phyloP scores from a whole-genome alignment of 2,113 vertebrate genomes.

The Oxyruncus cristatus region DNA sequence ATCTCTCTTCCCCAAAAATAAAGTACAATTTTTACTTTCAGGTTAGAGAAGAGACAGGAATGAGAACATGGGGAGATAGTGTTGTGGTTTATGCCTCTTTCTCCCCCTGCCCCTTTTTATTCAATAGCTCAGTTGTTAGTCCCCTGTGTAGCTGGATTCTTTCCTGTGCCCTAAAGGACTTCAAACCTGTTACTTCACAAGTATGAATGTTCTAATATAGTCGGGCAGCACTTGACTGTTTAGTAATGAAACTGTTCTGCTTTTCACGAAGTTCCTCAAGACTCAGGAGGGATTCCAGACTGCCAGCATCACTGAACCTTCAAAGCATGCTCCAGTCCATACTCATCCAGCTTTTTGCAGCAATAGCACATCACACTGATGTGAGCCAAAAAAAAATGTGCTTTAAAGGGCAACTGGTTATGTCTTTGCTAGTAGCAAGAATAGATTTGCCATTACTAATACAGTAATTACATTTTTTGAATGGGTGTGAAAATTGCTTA shows the following conservation, averaged over 20 bases:
- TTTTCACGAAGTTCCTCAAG: neutral
- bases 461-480: neutral
- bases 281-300: neutral
- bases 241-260: neutral
- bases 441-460: neutral
- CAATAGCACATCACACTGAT: neutral
- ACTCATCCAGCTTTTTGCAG: neutral
- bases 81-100: neutral
- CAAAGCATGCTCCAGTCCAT: neutral
- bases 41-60: neutral
- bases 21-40: neutral
- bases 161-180: neutral
- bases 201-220: neutral
- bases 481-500: neutral
- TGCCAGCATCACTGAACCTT: neutral
- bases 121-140: neutral
- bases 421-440: neutral
- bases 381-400: neutral
- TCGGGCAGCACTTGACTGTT: neutral
- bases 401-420: neutral
- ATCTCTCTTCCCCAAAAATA: neutral
- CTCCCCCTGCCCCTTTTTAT: accelerated
- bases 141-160: neutral
- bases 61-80: neutral
- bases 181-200: neutral